Evolutionary conservation across 2,888 invertebrate species (phyloP).

Genomic region (Hypomecis atomaria): DNA sequence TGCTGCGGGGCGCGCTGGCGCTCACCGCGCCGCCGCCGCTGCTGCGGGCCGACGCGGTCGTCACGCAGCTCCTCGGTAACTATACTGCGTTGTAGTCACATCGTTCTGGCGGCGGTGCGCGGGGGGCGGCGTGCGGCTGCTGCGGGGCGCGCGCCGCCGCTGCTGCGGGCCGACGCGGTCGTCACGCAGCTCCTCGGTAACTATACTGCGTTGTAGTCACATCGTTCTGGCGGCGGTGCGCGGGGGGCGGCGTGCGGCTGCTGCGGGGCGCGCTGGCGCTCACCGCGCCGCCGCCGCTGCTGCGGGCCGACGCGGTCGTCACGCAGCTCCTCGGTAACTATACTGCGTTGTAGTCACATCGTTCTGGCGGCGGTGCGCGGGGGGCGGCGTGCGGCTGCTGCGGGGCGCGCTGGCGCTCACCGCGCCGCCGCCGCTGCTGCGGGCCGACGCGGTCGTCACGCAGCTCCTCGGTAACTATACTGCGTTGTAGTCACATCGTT

Average conservation of each 20-base stretch:
- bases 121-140: constrained; percentile 61
- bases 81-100: constrained; percentile 6
- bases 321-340: constrained; percentile 70
- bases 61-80: constrained; percentile 72
- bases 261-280: constrained; percentile 73
- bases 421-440: too few relatives aligned
- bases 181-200: constrained; percentile 73
- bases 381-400: too few relatives aligned
- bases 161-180: constrained; percentile 63
- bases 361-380: too few relatives aligned
- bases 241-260: constrained; percentile 73
- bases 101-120: constrained; percentile 59
- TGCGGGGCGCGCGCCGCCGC: constrained; percentile 70
- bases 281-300: constrained; percentile 65
- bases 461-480: too few relatives aligned
- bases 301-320: constrained; percentile 65
- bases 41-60: constrained; percentile 64
- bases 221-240: constrained; percentile 57
- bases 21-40: constrained; percentile 68
- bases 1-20: too few relatives aligned
- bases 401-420: too few relatives aligned
- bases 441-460: too few relatives aligned
- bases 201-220: constrained; percentile 21
- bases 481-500: too few relatives aligned
- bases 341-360: too few relatives aligned